phyloP scores from a whole-genome alignment of 2,888 invertebrate species.

The Diarsia brunnea region DNA sequence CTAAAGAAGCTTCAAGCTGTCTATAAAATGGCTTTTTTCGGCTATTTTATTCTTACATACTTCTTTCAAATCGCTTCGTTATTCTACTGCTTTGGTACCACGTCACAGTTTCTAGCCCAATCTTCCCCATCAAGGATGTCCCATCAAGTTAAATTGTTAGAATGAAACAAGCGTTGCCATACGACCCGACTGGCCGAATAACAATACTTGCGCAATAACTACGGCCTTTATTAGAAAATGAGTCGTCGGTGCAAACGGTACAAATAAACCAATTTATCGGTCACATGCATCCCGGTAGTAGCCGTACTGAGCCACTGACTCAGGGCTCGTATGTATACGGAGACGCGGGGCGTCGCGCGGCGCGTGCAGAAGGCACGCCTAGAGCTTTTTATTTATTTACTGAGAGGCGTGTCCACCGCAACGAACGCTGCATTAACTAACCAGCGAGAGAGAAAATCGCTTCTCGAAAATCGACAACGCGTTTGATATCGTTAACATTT shows the following conservation, averaged over 20 bases:
- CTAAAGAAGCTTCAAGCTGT: background rate
- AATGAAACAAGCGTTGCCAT: slow-evolving; percentile 19
- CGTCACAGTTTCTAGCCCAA: background rate
- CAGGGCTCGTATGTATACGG: too few relatives aligned
- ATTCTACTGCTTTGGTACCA: background rate
- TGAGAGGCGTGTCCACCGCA: too few relatives aligned
- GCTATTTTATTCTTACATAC: background rate
- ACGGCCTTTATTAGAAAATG: slow-evolving; percentile 63
- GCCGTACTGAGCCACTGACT: slow-evolving; percentile 16
- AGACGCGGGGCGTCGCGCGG: too few relatives aligned
- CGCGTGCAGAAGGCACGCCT: too few relatives aligned
- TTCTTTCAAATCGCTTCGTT: background rate
- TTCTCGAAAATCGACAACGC: too few relatives aligned
- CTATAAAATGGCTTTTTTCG: background rate
- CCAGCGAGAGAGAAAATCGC: too few relatives aligned
- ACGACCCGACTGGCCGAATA: slow-evolving; percentile 20
- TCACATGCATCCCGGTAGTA: slow-evolving; percentile 50
- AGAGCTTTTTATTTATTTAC: too few relatives aligned
- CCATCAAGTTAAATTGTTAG: slow-evolving; percentile 13
- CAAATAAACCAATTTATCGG: slow-evolving; percentile 53
- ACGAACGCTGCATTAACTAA: too few relatives aligned
- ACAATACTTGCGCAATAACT: slow-evolving; percentile 52
- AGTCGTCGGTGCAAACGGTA: slow-evolving; percentile 54
- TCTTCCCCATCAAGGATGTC: background rate
- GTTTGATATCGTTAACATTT: too few relatives aligned